These are phyloP conservation scores for Gasterosteus nipponicus DNA, from an alignment of 2,113 vertebrate genomes.

Conservation along the genomic window DNA sequence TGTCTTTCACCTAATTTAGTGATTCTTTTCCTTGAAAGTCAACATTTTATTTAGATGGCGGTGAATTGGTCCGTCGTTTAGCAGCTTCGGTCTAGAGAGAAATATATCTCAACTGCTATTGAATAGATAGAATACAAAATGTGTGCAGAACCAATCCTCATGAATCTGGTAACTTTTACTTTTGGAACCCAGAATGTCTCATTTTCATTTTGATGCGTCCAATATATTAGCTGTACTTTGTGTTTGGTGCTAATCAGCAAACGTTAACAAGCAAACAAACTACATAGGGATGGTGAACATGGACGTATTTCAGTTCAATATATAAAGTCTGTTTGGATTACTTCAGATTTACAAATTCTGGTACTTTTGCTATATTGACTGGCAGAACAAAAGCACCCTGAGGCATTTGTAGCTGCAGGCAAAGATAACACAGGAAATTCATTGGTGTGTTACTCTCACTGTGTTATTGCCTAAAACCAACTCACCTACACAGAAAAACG, in stretches of 20 bases:
- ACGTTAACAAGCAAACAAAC: no score
- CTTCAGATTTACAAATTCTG: slow-evolving; percentile 14
- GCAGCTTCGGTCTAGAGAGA: neutral
- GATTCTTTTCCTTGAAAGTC: neutral
- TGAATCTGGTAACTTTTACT: neutral
- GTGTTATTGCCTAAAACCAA: neutral
- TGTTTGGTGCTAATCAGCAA: neutral
- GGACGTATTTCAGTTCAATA: neutral
- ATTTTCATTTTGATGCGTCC: neutral
- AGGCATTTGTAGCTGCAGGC: slow-evolving; percentile 11
- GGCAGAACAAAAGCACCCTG: neutral
- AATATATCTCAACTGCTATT: neutral
- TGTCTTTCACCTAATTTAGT: neutral
- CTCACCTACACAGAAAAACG: slow-evolving; percentile 2
- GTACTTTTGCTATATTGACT: slow-evolving; percentile 2
- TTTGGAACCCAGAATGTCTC: neutral
- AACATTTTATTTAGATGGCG: neutral
- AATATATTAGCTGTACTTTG: neutral
- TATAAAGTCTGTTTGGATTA: slow-evolving; percentile 6
- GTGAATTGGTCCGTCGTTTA: neutral
- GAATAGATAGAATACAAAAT: neutral
- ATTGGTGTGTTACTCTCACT: neutral
- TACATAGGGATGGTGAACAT: neutral
- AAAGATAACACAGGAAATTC: slow-evolving; percentile 12
- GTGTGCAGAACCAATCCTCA: neutral